Percentiles rank a stretch among this genome's conserved stretches.
Evolutionary conservation across 92 coral and sea anemone genomes (phyloP).

Genomic region (Porites lobata): DNA sequence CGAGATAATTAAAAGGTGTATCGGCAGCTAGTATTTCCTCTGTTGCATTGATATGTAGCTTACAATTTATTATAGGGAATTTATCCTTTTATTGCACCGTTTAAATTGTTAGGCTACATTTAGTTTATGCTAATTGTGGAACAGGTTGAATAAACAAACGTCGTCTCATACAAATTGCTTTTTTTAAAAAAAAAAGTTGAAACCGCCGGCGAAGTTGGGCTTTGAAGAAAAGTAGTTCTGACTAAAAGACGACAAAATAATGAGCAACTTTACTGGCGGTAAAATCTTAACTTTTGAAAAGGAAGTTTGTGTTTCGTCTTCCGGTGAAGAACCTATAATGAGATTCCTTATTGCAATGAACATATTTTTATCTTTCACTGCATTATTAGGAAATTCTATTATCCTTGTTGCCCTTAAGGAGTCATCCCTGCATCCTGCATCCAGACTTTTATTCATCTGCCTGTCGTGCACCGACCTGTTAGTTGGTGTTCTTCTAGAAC

Average conservation of each 20-base stretch:
- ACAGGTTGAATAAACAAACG: neutral
- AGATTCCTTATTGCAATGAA: neutral
- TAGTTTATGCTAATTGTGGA: neutral
- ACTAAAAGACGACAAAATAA: too few relatives aligned
- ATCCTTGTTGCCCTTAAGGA: conserved; percentile 27
- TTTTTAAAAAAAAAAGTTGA: too few relatives aligned
- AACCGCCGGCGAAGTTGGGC: too few relatives aligned
- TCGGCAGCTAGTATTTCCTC: too few relatives aligned
- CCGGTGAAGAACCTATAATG: neutral
- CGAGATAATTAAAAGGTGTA: too few relatives aligned
- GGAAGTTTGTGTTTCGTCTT: neutral
- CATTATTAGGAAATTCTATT: conserved; percentile 8
- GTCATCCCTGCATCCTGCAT: conserved; percentile 4
- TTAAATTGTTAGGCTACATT: too few relatives aligned
- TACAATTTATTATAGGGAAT: too few relatives aligned
- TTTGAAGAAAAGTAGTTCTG: neutral
- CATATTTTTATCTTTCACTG: neutral
- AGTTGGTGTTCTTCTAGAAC: conserved; percentile 15
- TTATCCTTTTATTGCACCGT: too few relatives aligned
- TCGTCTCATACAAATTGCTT: neutral
- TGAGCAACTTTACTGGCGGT: neutral
- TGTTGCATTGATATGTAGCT: too few relatives aligned
- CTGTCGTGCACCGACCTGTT: conserved; percentile 21
- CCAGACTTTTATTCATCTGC: conserved; percentile 20
- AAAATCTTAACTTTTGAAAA: conserved; percentile 5